Evolutionary conservation across 2,888 invertebrate genomes (phyloP).

Genomic region (Abrostola triplasia): DNA sequence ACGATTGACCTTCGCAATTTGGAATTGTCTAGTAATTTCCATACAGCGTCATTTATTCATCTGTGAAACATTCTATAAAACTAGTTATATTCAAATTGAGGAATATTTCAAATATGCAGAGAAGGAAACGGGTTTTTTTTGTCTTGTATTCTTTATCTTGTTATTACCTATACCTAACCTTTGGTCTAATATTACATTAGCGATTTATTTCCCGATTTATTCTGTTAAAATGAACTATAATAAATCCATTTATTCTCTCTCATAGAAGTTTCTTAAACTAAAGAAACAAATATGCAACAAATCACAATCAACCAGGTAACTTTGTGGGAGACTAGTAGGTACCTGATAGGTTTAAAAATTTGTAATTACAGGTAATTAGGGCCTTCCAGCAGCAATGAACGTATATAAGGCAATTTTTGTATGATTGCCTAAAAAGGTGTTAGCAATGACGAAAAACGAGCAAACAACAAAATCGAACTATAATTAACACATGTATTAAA

Average conservation of each 20-base stretch:
- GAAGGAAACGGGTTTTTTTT: conserved; percentile 14
- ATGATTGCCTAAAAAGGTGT: too few relatives aligned
- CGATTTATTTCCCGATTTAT: conserved; percentile 3
- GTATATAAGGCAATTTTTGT: too few relatives aligned
- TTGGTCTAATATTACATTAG: conserved; percentile 8
- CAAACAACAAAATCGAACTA: not conserved
- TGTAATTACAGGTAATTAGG: too few relatives aligned
- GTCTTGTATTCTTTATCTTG: conserved; percentile 9
- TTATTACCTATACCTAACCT: conserved; percentile 24
- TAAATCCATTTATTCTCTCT: too few relatives aligned
- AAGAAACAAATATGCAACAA: too few relatives aligned
- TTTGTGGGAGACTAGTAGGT: too few relatives aligned
- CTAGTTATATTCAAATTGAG: conserved; percentile 4
- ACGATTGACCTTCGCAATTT: not conserved
- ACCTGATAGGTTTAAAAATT: too few relatives aligned
- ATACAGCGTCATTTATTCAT: not conserved
- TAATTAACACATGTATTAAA: not conserved
- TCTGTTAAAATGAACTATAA: conserved; percentile 3
- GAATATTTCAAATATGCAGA: conserved; percentile 24
- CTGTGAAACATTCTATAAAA: conserved; percentile 4
- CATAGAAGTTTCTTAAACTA: too few relatives aligned
- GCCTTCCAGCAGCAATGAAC: too few relatives aligned
- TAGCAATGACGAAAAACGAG: too few relatives aligned
- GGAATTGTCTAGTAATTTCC: not conserved
- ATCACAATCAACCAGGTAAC: too few relatives aligned